These are phyloP conservation scores for Huso huso DNA, from an alignment of 2,797 vertebrate genomes.

Conservation along the genomic window DNA sequence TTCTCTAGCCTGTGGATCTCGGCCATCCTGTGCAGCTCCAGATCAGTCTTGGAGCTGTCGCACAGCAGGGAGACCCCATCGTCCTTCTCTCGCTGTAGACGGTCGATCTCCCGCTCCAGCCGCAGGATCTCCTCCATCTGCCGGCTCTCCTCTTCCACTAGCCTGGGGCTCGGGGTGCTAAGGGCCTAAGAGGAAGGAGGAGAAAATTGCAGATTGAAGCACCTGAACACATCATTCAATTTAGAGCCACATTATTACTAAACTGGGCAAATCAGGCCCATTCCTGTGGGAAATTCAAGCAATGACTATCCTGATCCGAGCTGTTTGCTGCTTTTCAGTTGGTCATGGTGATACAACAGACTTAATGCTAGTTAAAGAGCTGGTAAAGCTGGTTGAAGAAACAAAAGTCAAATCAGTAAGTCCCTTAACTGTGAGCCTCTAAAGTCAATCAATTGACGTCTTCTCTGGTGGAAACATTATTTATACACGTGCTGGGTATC, in stretches of 20 bases:
- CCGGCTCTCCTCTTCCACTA: slow-evolving; percentile 74
- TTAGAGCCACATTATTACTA: neutral
- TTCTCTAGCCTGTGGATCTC: slow-evolving; percentile 81
- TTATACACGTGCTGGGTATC: no score
- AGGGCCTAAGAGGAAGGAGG: slow-evolving; percentile 20
- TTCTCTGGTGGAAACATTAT: no score
- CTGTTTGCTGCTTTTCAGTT: no score
- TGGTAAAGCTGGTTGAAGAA: no score
- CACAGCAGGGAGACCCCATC: slow-evolving; percentile 72
- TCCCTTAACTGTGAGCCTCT: no score
- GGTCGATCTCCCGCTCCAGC: slow-evolving; percentile 82
- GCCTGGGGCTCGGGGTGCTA: slow-evolving; percentile 39
- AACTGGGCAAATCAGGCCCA: neutral
- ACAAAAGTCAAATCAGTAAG: no score
- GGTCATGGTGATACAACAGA: no score
- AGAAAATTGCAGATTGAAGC: neutral
- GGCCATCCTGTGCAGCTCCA: slow-evolving; percentile 68
- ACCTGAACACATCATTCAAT: neutral
- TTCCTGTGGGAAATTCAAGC: neutral
- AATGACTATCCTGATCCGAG: neutral
- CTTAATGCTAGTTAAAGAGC: no score
- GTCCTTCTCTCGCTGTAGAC: slow-evolving; percentile 74
- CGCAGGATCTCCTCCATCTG: slow-evolving; percentile 89
- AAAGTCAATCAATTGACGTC: no score
- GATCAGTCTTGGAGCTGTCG: slow-evolving; percentile 70